Conservation (phyloP, 2,113 vertebrate genomes). For the Sinocyclocheilus grahami region DNA sequence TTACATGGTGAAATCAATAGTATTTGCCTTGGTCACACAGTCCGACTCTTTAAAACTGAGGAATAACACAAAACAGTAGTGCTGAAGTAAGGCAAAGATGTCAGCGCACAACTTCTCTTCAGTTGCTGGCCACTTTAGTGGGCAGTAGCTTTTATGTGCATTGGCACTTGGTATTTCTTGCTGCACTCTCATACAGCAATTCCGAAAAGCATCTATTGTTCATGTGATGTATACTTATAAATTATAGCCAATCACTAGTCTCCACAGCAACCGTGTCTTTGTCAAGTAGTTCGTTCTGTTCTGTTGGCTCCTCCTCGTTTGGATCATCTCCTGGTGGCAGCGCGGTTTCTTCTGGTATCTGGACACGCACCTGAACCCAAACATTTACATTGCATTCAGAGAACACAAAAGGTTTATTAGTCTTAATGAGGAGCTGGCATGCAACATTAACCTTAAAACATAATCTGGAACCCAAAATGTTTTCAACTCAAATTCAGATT, state of each 20-base stretch:
- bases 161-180: neutral
- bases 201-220: neutral
- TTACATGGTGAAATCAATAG: neutral
- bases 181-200: neutral
- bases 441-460: neutral
- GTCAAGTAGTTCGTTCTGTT: slow-evolving; percentile 69
- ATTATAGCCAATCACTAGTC: slow-evolving; percentile 65
- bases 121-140: neutral
- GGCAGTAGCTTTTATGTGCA: neutral
- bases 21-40: neutral
- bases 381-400: neutral
- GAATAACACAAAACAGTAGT: neutral
- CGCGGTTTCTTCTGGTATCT: neutral
- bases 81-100: neutral
- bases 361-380: slow-evolving; percentile 42
- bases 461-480: neutral
- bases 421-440: neutral
- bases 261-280: neutral
- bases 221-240: neutral
- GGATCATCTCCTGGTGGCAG: neutral
- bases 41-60: neutral
- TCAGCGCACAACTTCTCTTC: neutral
- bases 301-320: slow-evolving; percentile 46
- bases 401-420: neutral
- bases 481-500: neutral